These are phyloP conservation scores for Pelecanoides urinatrix DNA, from an alignment of 2,113 vertebrate species.

Conservation along the genomic window DNA sequence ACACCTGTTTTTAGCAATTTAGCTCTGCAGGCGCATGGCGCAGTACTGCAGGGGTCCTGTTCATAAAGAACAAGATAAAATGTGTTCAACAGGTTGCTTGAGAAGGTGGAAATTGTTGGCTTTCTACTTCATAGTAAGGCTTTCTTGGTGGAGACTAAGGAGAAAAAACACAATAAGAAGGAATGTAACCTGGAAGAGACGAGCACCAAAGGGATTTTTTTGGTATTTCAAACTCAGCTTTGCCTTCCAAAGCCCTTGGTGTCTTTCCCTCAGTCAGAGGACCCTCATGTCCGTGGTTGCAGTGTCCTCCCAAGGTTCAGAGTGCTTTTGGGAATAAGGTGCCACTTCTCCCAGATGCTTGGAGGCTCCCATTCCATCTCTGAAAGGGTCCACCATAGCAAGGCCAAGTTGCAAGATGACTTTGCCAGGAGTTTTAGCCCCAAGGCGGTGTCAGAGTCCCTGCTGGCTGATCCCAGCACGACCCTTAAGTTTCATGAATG, in stretches of 20 bases:
- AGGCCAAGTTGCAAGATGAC: not conserved
- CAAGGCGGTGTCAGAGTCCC: not conserved
- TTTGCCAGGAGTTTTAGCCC: not conserved
- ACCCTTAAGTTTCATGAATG: not conserved
- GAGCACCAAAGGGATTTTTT: not conserved
- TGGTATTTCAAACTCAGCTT: not conserved
- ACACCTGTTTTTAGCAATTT: constrained; percentile 17
- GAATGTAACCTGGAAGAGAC: not conserved
- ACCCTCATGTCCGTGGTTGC: not conserved
- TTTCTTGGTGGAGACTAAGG: not conserved
- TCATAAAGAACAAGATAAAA: not conserved
- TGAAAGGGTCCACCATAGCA: too few relatives aligned
- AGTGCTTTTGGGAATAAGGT: not conserved
- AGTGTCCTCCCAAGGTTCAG: not conserved
- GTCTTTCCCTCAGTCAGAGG: not conserved
- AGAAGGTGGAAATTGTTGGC: not conserved
- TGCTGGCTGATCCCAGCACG: not conserved
- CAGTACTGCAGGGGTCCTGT: not conserved
- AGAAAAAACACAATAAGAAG: not conserved
- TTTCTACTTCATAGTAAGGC: not conserved
- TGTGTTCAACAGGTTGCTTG: not conserved
- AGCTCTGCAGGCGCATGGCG: constrained; percentile 14
- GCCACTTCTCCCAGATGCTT: not conserved
- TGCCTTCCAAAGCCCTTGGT: not conserved
- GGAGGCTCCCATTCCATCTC: not conserved